A percentile compares a stretch with the other conserved stretches of the same genome.
Conservation (phyloP, 30 jellyfish, hydroid and myxozoan species). For the Pseudorhiza aurosa region DNA sequence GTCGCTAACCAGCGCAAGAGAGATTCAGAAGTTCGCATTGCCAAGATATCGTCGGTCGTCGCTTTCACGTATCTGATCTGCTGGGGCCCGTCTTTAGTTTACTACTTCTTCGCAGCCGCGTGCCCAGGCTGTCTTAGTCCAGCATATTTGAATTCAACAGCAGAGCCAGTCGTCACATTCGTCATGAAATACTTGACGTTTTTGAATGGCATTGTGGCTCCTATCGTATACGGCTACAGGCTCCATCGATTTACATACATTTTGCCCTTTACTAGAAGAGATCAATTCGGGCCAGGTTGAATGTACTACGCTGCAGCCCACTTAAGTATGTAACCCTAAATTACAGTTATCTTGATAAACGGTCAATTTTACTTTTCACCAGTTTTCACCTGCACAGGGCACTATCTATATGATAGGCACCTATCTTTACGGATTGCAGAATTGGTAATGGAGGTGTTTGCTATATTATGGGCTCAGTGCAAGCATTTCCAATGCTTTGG, state of each 20-base stretch:
- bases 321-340: too few relatives aligned
- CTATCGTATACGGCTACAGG: slow-evolving; percentile 63
- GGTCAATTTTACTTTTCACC: too few relatives aligned
- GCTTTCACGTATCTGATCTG: slow-evolving; percentile 60
- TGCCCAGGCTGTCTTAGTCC: slow-evolving; percentile 71
- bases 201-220: slow-evolving; percentile 84
- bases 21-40: slow-evolving; percentile 28
- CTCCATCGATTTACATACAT: slow-evolving; percentile 1
- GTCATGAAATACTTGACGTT: slow-evolving; percentile 72
- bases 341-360: too few relatives aligned
- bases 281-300: background rate
- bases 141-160: slow-evolving; percentile 43
- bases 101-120: slow-evolving; percentile 40
- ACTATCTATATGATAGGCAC: too few relatives aligned
- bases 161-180: slow-evolving; percentile 67
- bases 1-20: background rate
- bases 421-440: too few relatives aligned
- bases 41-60: slow-evolving; percentile 60
- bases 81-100: slow-evolving; percentile 89
- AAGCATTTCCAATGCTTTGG: too few relatives aligned
- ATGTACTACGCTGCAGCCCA: too few relatives aligned
- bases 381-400: too few relatives aligned
- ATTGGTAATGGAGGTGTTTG: too few relatives aligned
- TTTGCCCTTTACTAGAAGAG: background rate
- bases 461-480: too few relatives aligned